Evolutionary conservation across 1,140 invertebrate species (phyloP).

Genomic region (Doryteuthis pealeii): DNA sequence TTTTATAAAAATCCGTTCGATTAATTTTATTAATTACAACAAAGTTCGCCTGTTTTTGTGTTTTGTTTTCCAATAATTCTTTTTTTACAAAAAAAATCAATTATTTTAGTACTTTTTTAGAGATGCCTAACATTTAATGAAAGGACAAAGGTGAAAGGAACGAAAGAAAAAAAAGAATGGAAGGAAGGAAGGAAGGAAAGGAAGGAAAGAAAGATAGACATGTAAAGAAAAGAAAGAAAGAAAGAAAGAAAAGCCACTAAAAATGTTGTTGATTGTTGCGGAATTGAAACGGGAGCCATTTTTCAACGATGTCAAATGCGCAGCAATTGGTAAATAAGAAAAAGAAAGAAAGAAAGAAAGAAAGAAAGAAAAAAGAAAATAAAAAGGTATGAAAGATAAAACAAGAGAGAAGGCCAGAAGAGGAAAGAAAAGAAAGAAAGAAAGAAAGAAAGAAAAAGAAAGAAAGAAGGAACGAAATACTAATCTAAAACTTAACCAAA

Average conservation of each 20-base stretch:
- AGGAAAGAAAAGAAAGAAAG: constrained; percentile 11
- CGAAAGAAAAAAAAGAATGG: neutral
- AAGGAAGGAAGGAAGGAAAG: neutral
- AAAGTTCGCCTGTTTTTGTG: no score
- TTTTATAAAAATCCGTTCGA: no score
- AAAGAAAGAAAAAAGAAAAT: neutral
- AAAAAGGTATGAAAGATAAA: neutral
- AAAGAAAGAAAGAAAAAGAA: constrained; percentile 19
- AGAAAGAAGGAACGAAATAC: constrained; percentile 11
- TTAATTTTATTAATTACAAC: no score
- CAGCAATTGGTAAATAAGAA: neutral
- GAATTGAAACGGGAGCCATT: no score
- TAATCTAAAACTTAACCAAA: no score
- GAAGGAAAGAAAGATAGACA: constrained; percentile 4
- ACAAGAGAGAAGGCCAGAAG: constrained; percentile 8
- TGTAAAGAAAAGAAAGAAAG: neutral
- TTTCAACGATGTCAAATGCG: no score
- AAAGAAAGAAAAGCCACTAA: neutral
- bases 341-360: neutral
- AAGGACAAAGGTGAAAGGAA: no score
- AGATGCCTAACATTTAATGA: no score
- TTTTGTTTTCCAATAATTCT: no score
- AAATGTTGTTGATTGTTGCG: no score
- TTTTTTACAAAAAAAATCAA: no score
- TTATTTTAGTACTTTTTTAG: no score